Evolutionary conservation across 2,797 vertebrate genomes (phyloP), one percentile per base, ranked within the genome.

Genomic region (Botia almorhae): DNA sequence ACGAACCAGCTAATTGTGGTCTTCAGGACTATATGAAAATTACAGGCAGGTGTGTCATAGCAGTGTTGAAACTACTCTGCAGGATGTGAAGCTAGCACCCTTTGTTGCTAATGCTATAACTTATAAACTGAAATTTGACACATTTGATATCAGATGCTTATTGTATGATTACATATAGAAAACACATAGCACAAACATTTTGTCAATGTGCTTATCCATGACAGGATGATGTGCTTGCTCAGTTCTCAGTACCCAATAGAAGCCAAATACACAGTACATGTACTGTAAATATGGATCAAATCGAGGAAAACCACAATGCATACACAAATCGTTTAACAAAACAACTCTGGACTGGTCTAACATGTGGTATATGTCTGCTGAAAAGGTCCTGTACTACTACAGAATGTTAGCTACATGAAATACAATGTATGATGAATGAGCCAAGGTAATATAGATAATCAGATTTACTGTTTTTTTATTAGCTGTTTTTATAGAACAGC

Each of bases 391-490:
- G 46, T 65, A 65, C 33, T 39, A 10, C 7, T 4, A 21, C 26
- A 64, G 26, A 36, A 19, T 4, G 2, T 11, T n/a, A 26, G 60
- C 60, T 53, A 71, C 16, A 70, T 17, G 46, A 63, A 55, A 36
- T 56, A 6, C n/a, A 29, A 69, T 29, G 7, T 77, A 17, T 46
- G 36, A 68, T 17, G 53, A 23, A 46, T 61, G 33, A 21, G 55
- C 55, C 67, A 61, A 70, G 67, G 0, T 7, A 69, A 69, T 17
- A 50, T 11, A 55, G 76, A 78, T 69, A 60, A 60, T 4, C 39
- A 60, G 76, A 78, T 78, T 78, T 69, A 69, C 53, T 70, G 43
- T 61, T 43, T 61, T 60, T 46, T 61, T 69, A 78, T 78, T 16
- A 70, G 23, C 67, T 70, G 67, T 70, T 70, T 69, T 61, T 21